Conservation (phyloP, 2,113 vertebrate genomes). For the Tragelaphus strepsiceros region DNA sequence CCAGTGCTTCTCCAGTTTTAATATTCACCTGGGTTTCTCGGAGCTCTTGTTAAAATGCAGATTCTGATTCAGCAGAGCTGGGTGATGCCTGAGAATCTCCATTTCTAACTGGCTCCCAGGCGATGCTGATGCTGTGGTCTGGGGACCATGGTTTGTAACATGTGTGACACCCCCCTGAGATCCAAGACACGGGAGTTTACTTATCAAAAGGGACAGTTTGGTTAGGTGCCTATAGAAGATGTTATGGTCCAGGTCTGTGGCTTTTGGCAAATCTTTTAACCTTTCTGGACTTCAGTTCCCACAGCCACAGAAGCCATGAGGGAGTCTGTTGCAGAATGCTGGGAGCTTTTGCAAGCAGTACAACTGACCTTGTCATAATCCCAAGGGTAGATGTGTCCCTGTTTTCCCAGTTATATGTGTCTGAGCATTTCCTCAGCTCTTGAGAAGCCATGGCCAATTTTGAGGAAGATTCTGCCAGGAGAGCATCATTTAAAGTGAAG, state of each 20-base stretch:
- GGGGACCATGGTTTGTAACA: neutral
- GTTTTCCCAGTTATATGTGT: neutral
- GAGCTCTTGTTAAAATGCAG: neutral
- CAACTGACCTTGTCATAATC: neutral
- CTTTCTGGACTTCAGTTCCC: neutral
- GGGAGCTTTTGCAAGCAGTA: neutral
- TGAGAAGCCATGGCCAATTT: neutral
- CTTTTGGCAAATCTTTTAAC: neutral
- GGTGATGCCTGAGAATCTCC: neutral
- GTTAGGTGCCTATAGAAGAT: neutral
- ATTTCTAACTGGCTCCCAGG: neutral
- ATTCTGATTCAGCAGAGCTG: neutral
- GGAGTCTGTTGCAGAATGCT: neutral
- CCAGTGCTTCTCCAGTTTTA: neutral
- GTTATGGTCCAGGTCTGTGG: neutral
- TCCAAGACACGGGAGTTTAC: neutral
- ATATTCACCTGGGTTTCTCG: neutral
- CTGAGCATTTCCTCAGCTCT: neutral
- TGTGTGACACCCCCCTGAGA: neutral
- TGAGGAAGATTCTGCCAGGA: conserved; percentile 18
- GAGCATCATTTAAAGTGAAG: neutral
- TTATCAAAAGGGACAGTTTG: neutral
- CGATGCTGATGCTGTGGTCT: neutral
- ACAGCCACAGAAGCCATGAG: neutral
- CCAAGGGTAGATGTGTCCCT: neutral